A percentile compares a stretch with the other conserved stretches of the same genome.
phyloP scores from a whole-genome alignment of 2,888 invertebrate species.

The Theretra japonica region DNA sequence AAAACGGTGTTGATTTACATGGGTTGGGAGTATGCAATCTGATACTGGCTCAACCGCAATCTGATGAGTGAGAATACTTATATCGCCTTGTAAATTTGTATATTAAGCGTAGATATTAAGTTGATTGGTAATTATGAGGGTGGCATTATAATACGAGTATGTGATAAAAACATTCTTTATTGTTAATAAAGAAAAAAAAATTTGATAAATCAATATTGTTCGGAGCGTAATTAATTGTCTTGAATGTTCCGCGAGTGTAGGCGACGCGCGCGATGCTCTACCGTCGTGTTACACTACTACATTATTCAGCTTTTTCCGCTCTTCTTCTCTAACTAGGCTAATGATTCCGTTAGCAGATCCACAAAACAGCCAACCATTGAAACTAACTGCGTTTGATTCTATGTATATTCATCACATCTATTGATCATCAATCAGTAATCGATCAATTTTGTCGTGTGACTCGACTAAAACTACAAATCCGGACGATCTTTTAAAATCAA shows the following conservation, averaged over 20 bases:
- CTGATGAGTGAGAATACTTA: too few relatives aligned
- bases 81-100: too few relatives aligned
- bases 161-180: too few relatives aligned
- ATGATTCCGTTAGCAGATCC: conserved; percentile 81
- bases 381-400: conserved; percentile 62
- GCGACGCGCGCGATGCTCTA: conserved; percentile 46
- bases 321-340: conserved; percentile 77
- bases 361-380: conserved; percentile 75
- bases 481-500: too few relatives aligned
- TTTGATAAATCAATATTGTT: too few relatives aligned
- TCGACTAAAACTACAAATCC: neutral
- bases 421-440: conserved; percentile 17
- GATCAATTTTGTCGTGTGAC: neutral
- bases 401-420: conserved; percentile 12
- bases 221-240: neutral
- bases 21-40: too few relatives aligned
- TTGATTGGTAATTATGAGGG: too few relatives aligned
- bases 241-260: neutral
- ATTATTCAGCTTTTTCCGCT: conserved; percentile 79
- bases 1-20: too few relatives aligned
- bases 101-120: too few relatives aligned
- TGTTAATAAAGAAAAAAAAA: too few relatives aligned
- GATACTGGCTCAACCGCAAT: too few relatives aligned
- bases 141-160: too few relatives aligned
- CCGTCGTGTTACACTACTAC: conserved; percentile 54